Percentiles rank a stretch among this genome's conserved stretches.
Conservation (phyloP, 2,888 invertebrate species). For the Hypselothyrea guttata region DNA sequence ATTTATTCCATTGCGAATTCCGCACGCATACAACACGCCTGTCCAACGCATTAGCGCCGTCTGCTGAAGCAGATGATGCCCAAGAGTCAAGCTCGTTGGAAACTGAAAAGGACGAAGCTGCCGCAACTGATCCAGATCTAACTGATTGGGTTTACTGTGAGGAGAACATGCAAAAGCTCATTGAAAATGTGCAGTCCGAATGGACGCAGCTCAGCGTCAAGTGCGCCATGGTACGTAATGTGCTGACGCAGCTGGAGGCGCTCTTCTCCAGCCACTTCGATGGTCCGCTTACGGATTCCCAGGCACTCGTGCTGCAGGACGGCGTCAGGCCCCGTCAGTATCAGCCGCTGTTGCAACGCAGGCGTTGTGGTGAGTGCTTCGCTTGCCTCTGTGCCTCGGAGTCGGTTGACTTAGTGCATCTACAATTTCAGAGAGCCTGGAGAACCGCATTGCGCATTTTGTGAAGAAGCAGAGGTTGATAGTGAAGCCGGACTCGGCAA, state of each 20-base stretch:
- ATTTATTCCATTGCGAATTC: constrained; percentile 88
- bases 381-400: background rate
- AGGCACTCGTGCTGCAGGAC: constrained; percentile 86
- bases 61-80: constrained; percentile 19
- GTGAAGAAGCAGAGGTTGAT: constrained; percentile 86
- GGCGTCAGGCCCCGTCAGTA: constrained; percentile 88
- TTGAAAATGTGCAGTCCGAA: constrained; percentile 87
- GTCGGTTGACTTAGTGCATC: background rate
- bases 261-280: constrained; percentile 57
- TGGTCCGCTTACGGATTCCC: constrained; percentile 76
- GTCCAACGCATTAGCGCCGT: constrained; percentile 42
- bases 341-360: constrained; percentile 88
- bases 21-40: constrained; percentile 65
- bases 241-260: constrained; percentile 83
- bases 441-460: constrained; percentile 90
- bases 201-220: constrained; percentile 90
- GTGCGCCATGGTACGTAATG: constrained; percentile 85
- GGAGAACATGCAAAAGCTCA: constrained; percentile 84
- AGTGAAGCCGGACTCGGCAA: constrained; percentile 29
- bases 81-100: background rate
- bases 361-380: constrained; percentile 88
- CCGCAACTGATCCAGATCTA: constrained; percentile 40
- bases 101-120: constrained; percentile 1
- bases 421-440: constrained; percentile 87
- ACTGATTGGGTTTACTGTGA: constrained; percentile 85